These are phyloP conservation scores for Enteromius trimaculatus DNA, from an alignment of 2,797 vertebrate genomes.

Conservation along the genomic window DNA sequence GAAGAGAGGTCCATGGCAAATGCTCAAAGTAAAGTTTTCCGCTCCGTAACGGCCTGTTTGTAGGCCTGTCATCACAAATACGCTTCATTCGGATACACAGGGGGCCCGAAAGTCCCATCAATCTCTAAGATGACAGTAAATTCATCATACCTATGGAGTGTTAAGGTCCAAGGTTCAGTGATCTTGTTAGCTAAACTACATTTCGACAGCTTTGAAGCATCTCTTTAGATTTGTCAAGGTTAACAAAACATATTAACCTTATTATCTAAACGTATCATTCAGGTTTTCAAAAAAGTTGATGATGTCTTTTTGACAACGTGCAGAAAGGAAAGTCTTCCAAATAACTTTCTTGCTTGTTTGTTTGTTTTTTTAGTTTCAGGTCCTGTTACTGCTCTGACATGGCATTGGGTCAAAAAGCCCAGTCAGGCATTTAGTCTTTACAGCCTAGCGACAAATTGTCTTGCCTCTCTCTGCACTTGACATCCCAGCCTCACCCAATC, in stretches of 20 bases:
- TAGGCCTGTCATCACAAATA: constrained; percentile 44
- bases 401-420: constrained; percentile 70
- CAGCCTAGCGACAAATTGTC: constrained; percentile 83
- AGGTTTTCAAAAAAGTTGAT: background rate
- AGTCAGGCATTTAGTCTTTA: constrained; percentile 73
- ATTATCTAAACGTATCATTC: background rate
- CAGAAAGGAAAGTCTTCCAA: background rate
- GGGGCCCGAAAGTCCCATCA: background rate
- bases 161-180: background rate
- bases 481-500: constrained; percentile 81
- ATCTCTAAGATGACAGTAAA: background rate
- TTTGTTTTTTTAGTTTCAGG: constrained; percentile 28
- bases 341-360: constrained; percentile 15
- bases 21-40: constrained; percentile 47
- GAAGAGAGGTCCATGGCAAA: constrained; percentile 50
- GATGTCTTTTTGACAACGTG: background rate
- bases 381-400: constrained; percentile 33
- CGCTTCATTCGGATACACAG: constrained; percentile 1
- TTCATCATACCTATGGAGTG: constrained; percentile 14
- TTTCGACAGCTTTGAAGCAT: constrained; percentile 12
- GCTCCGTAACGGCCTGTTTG: constrained; percentile 20
- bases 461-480: constrained; percentile 79
- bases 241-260: background rate
- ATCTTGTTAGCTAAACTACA: background rate
- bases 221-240: constrained; percentile 2